A percentile compares a stretch with the other conserved stretches of the same genome.
Evolutionary conservation across 2,797 vertebrate species (phyloP).

Genomic region (Periophthalmus magnuspinnatus): DNA sequence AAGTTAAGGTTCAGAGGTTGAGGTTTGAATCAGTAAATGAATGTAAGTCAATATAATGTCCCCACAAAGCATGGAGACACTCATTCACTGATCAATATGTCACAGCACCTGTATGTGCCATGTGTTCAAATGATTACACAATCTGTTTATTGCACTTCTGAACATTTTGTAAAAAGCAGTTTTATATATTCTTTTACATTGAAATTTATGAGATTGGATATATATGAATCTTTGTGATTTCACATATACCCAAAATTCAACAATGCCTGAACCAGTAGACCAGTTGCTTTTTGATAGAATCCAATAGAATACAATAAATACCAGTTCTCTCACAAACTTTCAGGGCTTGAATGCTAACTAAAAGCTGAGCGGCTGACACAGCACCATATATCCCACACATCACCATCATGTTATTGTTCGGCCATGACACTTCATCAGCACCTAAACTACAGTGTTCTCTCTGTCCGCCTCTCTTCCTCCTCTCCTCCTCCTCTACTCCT

Average conservation of each 20-base stretch:
- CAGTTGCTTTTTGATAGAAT: not conserved
- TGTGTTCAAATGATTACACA: too few relatives aligned
- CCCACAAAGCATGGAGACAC: too few relatives aligned
- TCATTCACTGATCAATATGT: too few relatives aligned
- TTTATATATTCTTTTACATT: too few relatives aligned
- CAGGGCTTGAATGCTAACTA: conserved; percentile 2
- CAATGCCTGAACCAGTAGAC: not conserved
- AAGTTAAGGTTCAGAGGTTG: too few relatives aligned
- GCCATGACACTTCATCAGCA: conserved; percentile 61
- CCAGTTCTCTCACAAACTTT: not conserved
- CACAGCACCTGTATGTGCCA: too few relatives aligned
- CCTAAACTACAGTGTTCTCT: conserved; percentile 55
- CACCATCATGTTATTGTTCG: conserved; percentile 50
- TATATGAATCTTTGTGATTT: too few relatives aligned
- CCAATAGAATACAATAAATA: too few relatives aligned
- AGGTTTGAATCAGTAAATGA: too few relatives aligned
- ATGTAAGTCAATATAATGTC: too few relatives aligned
- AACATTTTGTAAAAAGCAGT: too few relatives aligned
- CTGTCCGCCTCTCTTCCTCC: conserved; percentile 21
- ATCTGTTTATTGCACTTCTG: too few relatives aligned
- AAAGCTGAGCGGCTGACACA: conserved; percentile 44
- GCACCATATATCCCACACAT: conserved; percentile 26
- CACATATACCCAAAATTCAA: not conserved
- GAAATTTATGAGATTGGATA: not conserved
- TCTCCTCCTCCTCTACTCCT: conserved; percentile 12